Base-by-base conservation (phyloP, 2,113 vertebrate species). In the Grus americana region DNA sequence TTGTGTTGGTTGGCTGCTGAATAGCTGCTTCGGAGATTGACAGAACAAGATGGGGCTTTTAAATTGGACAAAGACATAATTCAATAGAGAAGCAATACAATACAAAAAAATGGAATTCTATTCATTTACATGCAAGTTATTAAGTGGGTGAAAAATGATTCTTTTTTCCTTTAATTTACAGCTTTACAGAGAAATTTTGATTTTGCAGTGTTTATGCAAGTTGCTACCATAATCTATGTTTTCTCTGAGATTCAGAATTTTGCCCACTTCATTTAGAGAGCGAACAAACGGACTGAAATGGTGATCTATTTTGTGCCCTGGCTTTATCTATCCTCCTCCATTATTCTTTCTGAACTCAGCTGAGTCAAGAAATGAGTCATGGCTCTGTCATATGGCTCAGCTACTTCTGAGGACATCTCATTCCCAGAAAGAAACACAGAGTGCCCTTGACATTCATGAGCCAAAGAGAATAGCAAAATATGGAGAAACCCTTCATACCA, bases 11-110 rank as follows among this genome's bases (percentile, higher is more conserved):
- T 76, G 79, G 52, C 78, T 84, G 68, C 85, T 96, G 92, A 97
- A 97, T 95, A 95, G 91, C 81, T 88, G 70, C 87, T 97, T 93
- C 93, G 85, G 95, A 94, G 95, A 97, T 66, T 96, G 96, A 88
- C 96, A 95, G 93, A 96, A 95, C 75, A 95, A 97, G 95, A 95
- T 30, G 81, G 91, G 54, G 81, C 88, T 97, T 97, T 97, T 97
- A 95, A 98, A 96, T 42, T 67, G 88, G 81, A 96, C 83, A 93
- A 93, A 97, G 96, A 96, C 93, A 93, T 97, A 97, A 97, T 97
- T 98, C 95, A 97, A 94, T 86, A 97, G 81, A 82, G 59, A 97
- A 74, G 90, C 62, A 96, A 97, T 95, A 96, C 88, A 97, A 98
- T 97, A 83, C n/a, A 58, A 90, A 93, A 94, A 97, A 93, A 95